Conservation (phyloP, 2,113 vertebrate genomes). For the Proteles cristata region DNA sequence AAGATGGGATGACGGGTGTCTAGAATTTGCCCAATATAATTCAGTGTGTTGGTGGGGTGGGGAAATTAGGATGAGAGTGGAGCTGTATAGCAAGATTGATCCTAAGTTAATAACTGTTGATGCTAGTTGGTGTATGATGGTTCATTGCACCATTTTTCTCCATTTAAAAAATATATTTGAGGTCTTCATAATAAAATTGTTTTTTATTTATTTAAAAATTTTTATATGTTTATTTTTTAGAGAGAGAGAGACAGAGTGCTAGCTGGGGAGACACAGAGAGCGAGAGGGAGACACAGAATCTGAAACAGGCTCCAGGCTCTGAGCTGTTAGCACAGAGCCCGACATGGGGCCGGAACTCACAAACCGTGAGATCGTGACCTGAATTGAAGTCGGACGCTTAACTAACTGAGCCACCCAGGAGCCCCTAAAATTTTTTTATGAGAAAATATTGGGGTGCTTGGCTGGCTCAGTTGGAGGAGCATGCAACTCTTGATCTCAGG, state of each 20-base stretch:
- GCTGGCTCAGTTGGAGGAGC: not conserved
- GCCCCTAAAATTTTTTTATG: not conserved
- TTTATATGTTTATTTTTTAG: too few relatives aligned
- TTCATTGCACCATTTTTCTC: not conserved
- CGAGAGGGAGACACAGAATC: too few relatives aligned
- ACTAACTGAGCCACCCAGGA: too few relatives aligned
- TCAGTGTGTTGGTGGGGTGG: not conserved
- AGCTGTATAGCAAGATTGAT: not conserved
- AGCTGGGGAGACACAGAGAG: too few relatives aligned
- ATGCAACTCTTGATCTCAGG: not conserved
- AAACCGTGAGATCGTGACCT: too few relatives aligned
- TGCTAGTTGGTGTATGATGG: not conserved
- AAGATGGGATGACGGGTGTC: not conserved
- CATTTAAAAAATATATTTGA: not conserved
- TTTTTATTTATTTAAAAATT: too few relatives aligned
- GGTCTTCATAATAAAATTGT: not conserved
- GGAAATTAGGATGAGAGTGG: not conserved
- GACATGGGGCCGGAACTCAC: too few relatives aligned
- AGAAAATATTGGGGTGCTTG: not conserved
- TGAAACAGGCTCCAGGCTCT: too few relatives aligned
- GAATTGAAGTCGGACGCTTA: too few relatives aligned
- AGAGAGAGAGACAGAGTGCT: too few relatives aligned
- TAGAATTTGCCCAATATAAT: not conserved
- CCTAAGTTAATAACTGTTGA: not conserved
- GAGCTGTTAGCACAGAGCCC: too few relatives aligned